Evolutionary conservation across 2,888 invertebrate genomes (phyloP).

Genomic region (Campaea margaritaria): DNA sequence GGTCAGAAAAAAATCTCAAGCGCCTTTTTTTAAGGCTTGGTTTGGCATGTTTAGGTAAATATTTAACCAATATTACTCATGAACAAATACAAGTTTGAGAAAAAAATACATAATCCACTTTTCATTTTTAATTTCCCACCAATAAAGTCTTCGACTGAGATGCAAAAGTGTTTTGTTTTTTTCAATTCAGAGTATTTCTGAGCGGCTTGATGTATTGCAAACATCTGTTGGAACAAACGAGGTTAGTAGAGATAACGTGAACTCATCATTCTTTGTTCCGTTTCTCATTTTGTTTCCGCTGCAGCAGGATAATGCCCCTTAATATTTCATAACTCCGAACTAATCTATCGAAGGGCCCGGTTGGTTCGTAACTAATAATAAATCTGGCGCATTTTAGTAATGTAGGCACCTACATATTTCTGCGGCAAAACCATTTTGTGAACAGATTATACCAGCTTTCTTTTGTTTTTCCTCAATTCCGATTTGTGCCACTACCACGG

Average conservation of each 20-base stretch:
- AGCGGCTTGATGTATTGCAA: slow-evolving; percentile 59
- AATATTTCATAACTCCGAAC: slow-evolving; percentile 37
- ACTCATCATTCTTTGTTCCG: slow-evolving; percentile 62
- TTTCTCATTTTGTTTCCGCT: slow-evolving; percentile 34
- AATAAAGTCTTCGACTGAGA: not conserved
- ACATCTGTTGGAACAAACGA: slow-evolving; percentile 70
- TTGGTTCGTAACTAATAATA: slow-evolving; percentile 1
- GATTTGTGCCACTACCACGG: no score
- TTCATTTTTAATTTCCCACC: no score
- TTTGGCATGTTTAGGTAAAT: no score
- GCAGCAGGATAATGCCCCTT: slow-evolving; percentile 33
- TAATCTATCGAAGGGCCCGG: slow-evolving; percentile 22
- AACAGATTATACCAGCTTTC: no score
- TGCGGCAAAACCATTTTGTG: no score
- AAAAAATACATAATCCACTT: no score
- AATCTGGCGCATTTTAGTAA: slow-evolving; percentile 8
- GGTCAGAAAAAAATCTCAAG: no score
- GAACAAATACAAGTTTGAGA: no score
- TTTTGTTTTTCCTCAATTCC: no score
- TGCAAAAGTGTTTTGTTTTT: slow-evolving; percentile 43
- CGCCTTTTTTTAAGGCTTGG: no score
- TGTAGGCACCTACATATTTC: no score
- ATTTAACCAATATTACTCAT: no score
- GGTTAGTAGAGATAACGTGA: slow-evolving; percentile 66
- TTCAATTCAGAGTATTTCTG: slow-evolving; percentile 35